Conservation (phyloP, 2,113 vertebrate genomes). For the Protobothrops mucrosquamatus region DNA sequence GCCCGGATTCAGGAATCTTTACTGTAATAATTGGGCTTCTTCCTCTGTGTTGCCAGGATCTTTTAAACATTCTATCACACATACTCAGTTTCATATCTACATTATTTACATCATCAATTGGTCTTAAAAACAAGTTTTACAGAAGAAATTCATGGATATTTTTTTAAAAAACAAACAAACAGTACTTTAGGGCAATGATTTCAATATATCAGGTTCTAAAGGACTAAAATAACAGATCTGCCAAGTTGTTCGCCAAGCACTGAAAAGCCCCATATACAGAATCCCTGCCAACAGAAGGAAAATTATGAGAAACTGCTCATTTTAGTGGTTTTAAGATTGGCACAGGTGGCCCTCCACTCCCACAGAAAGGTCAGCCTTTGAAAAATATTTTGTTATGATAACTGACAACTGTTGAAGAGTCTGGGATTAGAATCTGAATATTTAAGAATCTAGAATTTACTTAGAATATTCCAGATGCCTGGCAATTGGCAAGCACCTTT, state of each 20-base stretch:
- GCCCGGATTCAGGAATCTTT: not conserved
- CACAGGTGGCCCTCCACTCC: not conserved
- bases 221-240: not conserved
- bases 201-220: not conserved
- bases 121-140: not conserved
- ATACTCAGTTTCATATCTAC: not conserved
- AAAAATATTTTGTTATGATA: constrained; percentile 11
- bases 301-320: constrained; percentile 1
- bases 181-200: not conserved
- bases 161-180: not conserved
- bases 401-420: constrained; percentile 2
- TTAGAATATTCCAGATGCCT: not conserved
- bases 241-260: not conserved
- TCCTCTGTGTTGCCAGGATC: not conserved
- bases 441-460: not conserved
- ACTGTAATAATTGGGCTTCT: not conserved
- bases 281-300: not conserved
- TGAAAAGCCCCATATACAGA: not conserved
- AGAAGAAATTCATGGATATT: not conserved
- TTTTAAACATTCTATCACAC: not conserved
- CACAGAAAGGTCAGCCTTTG: constrained; percentile 4
- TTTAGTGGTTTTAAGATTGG: constrained; percentile 11
- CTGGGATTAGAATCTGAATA: not conserved
- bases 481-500: not conserved
- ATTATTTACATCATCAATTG: not conserved